phyloP scores from a whole-genome alignment of 2,797 vertebrate genomes.

The Numenius phaeopus region DNA sequence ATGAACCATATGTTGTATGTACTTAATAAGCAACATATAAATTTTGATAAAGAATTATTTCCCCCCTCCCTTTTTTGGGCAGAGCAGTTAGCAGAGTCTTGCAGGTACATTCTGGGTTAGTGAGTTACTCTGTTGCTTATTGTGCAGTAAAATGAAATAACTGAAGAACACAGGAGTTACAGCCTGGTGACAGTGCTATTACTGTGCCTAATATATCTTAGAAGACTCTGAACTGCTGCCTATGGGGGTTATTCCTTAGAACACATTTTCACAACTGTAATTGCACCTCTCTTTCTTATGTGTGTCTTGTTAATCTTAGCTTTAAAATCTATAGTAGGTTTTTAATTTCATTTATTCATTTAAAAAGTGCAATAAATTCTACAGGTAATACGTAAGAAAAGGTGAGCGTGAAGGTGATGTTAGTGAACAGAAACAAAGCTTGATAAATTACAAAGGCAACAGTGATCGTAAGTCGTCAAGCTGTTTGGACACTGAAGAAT shows the following conservation, averaged over 20 bases:
- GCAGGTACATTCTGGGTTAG: not conserved
- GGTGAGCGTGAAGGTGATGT: not conserved
- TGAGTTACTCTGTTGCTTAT: not conserved
- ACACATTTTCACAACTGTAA: not conserved
- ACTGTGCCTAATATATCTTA: not conserved
- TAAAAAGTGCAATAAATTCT: not conserved
- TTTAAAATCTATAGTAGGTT: not conserved
- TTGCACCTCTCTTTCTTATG: not conserved
- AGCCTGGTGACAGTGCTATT: not conserved
- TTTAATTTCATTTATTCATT: not conserved
- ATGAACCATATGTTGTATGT: not conserved
- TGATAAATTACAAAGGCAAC: not conserved
- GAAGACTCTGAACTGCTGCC: not conserved
- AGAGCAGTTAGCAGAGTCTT: not conserved
- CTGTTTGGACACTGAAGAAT: not conserved
- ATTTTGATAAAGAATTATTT: not conserved
- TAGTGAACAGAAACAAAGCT: not conserved
- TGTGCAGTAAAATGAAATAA: not conserved
- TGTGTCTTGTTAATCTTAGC: not conserved
- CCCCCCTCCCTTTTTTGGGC: rapidly evolving
- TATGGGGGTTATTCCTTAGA: not conserved
- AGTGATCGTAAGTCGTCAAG: not conserved
- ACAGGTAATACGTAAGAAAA: not conserved
- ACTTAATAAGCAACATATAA: not conserved
- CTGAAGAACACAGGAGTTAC: not conserved